Evolutionary conservation across 1,140 invertebrate genomes (phyloP), one percentile per base, ranked within the genome.

Genomic region (Monomorium pharaonis): DNA sequence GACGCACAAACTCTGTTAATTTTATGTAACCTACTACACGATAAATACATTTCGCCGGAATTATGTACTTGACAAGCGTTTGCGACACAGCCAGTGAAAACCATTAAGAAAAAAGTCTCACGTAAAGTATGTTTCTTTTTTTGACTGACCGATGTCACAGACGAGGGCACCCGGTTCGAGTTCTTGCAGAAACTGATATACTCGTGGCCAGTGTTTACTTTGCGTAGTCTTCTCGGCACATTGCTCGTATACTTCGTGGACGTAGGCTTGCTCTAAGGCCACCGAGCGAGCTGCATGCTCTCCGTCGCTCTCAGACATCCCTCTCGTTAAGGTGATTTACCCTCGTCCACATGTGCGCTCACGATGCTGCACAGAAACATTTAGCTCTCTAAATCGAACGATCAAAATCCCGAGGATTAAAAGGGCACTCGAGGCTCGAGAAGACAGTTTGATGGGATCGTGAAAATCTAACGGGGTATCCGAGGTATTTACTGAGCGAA

Each of bases 201-300:
- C 98, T 89, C 97, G 96, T 27, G 98, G 98, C 97, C 98, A 98
- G 42, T 96, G 96, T 84, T 97, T 96, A 86, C 97, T 96, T 69
- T 94, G 94, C 76, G 95, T 96, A 76, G 95, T 95, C 30, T 97
- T 97, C 95, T 97, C 96, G 89, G 96, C 96, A 86, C 97, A 97
- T 94, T 98, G 97, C 92, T 98, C 97, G 95, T 99, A 99, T 74
- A 99, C 98, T 92, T 99, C 98, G 94, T 99, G 98, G 24, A 99
- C 98, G 95, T 99, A 99, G 75, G 98, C 97, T 95, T 98, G 97
- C 96, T 99, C 98, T 92, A 99, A 96, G 91, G 98, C 98, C 89
- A 98, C 96, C 88, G 97, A 97, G 91, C 97, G 95, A 69, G 97
- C 97, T 92, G 97, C 96, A 87, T 96, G 95, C 92, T 97, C 97